Evolutionary conservation across 2,797 vertebrate genomes (phyloP), one percentile per base, ranked within the genome.

Genomic region (Neopelma chrysocephalum): DNA sequence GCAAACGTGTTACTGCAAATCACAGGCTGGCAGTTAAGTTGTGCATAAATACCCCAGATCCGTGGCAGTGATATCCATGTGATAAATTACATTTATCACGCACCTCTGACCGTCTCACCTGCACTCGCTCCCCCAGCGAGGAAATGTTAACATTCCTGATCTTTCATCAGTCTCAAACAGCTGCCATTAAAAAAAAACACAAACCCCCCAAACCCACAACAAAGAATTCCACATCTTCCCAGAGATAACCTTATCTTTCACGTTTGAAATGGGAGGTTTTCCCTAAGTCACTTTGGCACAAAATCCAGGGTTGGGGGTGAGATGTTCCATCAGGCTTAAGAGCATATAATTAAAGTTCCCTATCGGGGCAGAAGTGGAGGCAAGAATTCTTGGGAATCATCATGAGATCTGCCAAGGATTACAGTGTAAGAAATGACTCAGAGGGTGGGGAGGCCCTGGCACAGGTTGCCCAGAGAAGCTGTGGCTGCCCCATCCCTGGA

Each of bases 221-320:
- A 96, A 96, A 92, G 93, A 96, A 92, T 87, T 89, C 87, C 91
- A 80, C 62, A 61, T 90, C 84, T 77, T 95, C 66, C 43, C 65
- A 43, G 47, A 95, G 92, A 97, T 95, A 95, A 92, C 43, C 53
- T 97, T 97, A 92, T 92, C 92, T 91, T 81, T 81, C 9, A 2
- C 64, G 80, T 91, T 94, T 90, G 76, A 96, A 93, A 93, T 70
- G 68, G 40, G 75, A 93, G 68, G 86, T 64, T 81, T 79, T 40
- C 72, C 75, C 53, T 87, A 80, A 91, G 87, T 72, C 54, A 80
- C 0, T 0, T 4, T 56, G 56, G 66, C 75, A 82, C 25, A 77
- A 94, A 81, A 79, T 23, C 45, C n/a, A 72, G 71, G 34, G 19
- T 6, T 69, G 25, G 31, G 38, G 75, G 69, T 2, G 7, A 40